phyloP scores from a whole-genome alignment of 1,140 invertebrate genomes.

The Cataglyphis hispanica region DNA sequence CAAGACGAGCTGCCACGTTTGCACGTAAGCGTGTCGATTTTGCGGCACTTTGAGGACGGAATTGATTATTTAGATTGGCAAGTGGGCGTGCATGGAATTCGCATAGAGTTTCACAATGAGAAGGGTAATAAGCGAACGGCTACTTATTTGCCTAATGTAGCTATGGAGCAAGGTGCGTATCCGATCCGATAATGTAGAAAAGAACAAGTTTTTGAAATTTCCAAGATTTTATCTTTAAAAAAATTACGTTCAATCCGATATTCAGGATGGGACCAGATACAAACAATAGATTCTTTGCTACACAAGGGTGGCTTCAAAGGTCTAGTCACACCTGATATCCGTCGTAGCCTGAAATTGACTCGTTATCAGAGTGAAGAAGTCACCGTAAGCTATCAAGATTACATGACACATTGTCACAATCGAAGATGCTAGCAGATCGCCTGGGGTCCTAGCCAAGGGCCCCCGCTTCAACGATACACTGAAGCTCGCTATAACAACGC shows the following conservation, averaged over 20 bases:
- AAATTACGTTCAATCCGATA: slow-evolving; percentile 19
- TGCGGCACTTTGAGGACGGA: slow-evolving; percentile 98
- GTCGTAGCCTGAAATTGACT: slow-evolving; percentile 96
- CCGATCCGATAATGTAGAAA: background rate
- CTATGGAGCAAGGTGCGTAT: slow-evolving; percentile 96
- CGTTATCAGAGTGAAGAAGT: slow-evolving; percentile 97
- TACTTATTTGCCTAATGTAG: slow-evolving; percentile 99
- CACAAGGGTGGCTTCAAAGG: slow-evolving; percentile 99
- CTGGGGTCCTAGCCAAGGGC: slow-evolving; percentile 78
- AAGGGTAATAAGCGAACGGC: slow-evolving; percentile 98
- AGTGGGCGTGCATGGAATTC: slow-evolving; percentile 98
- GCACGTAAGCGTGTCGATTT: slow-evolving; percentile 97
- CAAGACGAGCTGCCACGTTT: slow-evolving; percentile 97
- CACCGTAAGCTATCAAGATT: slow-evolving; percentile 94
- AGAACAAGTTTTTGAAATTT: background rate
- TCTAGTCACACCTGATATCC: slow-evolving; percentile 94
- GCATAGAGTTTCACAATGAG: slow-evolving; percentile 99
- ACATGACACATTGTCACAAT: slow-evolving; percentile 89
- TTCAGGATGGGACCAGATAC: slow-evolving; percentile 97
- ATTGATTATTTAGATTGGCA: slow-evolving; percentile 98
- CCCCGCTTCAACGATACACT: slow-evolving; percentile 72
- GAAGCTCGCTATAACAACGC: slow-evolving; percentile 77
- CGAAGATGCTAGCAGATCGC: slow-evolving; percentile 88
- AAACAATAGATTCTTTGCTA: slow-evolving; percentile 98
- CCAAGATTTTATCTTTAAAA: background rate